These are phyloP conservation scores for Eremophila alpestris DNA, from an alignment of 2,797 vertebrate genomes.

Conservation along the genomic window DNA sequence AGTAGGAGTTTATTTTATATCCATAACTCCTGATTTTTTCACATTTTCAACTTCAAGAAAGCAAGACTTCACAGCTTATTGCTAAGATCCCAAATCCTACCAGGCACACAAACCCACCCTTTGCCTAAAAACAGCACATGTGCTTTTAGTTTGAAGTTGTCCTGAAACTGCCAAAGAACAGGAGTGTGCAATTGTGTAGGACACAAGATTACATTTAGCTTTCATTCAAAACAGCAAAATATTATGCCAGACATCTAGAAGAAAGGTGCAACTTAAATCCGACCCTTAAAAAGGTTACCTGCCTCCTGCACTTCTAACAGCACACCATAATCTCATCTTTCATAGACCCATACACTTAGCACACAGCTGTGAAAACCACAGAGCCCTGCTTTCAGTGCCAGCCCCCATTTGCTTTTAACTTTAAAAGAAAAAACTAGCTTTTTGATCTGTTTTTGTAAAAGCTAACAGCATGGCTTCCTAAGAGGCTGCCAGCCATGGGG, in stretches of 20 bases:
- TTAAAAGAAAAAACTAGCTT: neutral
- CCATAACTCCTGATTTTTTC: neutral
- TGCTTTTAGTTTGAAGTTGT: neutral
- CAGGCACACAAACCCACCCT: neutral
- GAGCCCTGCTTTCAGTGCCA: neutral
- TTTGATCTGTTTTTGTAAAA: neutral
- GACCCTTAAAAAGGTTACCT: neutral
- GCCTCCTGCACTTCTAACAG: neutral
- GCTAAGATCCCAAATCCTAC: neutral
- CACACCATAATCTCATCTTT: neutral
- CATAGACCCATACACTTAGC: neutral
- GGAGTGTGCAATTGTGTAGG: neutral
- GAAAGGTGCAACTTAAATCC: neutral
- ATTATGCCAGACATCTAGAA: neutral
- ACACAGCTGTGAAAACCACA: neutral
- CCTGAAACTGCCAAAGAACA: neutral
- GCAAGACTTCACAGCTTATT: neutral
- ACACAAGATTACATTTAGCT: neutral
- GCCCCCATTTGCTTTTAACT: neutral
- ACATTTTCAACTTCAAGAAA: neutral
- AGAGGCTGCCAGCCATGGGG: neutral
- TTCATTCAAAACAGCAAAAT: neutral
- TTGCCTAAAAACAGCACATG: neutral
- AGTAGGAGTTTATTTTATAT: neutral
- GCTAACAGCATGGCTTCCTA: neutral